Percentiles rank a stretch among this genome's conserved stretches.
These are phyloP conservation scores for Spea bombifrons DNA, from an alignment of 2,113 vertebrate genomes.

Conservation along the genomic window DNA sequence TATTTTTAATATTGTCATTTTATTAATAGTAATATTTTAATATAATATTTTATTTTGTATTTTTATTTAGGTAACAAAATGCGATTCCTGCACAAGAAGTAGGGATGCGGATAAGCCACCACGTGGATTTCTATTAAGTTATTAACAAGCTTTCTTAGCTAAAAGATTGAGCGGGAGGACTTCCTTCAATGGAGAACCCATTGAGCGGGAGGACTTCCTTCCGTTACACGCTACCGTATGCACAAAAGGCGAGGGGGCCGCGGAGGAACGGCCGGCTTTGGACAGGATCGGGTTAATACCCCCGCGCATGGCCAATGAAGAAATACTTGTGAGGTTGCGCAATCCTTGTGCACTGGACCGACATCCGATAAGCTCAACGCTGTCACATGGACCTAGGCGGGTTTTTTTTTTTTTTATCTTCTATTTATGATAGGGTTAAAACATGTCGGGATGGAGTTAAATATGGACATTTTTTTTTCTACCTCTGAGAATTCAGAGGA, in stretches of 20 bases:
- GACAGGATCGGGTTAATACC: background rate
- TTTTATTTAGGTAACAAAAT: conserved; percentile 86
- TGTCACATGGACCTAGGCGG: conserved; percentile 28
- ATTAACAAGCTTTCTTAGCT: conserved; percentile 23
- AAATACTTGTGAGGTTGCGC: conserved; percentile 5
- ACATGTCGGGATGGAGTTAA: background rate
- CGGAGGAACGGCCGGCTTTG: background rate
- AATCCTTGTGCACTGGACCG: conserved; percentile 54
- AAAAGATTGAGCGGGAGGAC: background rate
- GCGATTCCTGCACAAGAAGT: conserved; percentile 98
- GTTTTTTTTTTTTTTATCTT: conserved; percentile 53
- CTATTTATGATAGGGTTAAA: conserved; percentile 59
- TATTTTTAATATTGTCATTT: too few species aligned
- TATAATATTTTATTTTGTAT: conserved; percentile 25
- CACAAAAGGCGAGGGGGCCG: background rate
- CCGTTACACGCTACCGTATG: background rate
- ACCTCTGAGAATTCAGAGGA: background rate
- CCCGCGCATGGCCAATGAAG: background rate
- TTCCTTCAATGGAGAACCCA: background rate
- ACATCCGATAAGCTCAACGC: conserved; percentile 51
- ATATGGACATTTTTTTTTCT: background rate
- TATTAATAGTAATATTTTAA: background rate
- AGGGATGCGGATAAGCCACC: background rate
- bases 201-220: background rate
- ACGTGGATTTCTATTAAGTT: conserved; percentile 16